Evolutionary conservation across 2,113 vertebrate genomes (phyloP), one percentile per base, ranked within the genome.

Genomic region (Triplophysa dalaica): DNA sequence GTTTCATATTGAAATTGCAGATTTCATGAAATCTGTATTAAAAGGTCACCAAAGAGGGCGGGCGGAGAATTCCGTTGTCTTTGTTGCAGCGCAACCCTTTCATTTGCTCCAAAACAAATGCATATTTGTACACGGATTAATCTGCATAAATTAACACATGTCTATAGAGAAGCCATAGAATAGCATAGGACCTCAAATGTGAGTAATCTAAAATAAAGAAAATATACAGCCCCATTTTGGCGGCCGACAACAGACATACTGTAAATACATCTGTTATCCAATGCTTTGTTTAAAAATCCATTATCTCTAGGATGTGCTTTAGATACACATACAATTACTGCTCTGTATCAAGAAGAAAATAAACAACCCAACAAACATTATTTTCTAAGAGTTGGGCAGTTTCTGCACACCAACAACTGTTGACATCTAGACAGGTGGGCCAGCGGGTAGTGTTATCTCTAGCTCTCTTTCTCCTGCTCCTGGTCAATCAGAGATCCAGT

Each of bases 401-500:
- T 64, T 77, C 45, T 65, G 75, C 11, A 8, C 43, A 76, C 52
- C 48, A 56, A 78, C 74, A 81, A 73, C 43, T 8, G 58, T 69
- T 78, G 78, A 79, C 78, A 74, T 84, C 29, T 78, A 74, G 70
- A 84, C 69, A 76, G 80, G 76, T 78, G 78, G 77, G 41, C 29
- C 75, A 69, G 63, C 60, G 24, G 58, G 43, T 64, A 70, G 62
- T 79, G 41, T 63, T 24, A 65, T 60, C 45, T 75, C 74, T 52
- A 13, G 16, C 21, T 48, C 29, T 78, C 17, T 63, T 52, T 29
- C 52, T 22, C 12, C 66, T 69, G 61, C 33, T 56, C 52, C 70
- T 70, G 77, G 72, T 84, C 82, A 84, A 84, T 81, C 75, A 84
- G 62, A 73, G 68, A 84, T 75, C 22, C 68, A 81, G 69, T 69